Percentiles rank a stretch among this genome's conserved stretches.
These are phyloP conservation scores for Pantherophis guttatus DNA, from an alignment of 2,113 vertebrate species.

Conservation along the genomic window DNA sequence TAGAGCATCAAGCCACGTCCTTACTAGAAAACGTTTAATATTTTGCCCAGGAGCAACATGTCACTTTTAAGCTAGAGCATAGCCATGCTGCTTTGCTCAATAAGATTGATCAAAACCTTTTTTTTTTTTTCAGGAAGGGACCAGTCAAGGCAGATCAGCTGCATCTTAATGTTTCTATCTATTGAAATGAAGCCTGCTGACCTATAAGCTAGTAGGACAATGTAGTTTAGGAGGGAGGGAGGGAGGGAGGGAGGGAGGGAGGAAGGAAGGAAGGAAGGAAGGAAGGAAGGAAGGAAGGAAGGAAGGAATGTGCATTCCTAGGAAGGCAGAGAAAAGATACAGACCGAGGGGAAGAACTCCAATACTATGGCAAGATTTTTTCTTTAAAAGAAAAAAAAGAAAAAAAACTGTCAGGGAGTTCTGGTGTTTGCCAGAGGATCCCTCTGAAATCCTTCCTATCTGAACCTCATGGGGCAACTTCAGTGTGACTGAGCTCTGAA, in stretches of 20 bases:
- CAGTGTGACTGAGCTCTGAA: background rate
- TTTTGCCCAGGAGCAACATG: background rate
- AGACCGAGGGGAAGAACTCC: background rate
- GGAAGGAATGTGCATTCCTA: background rate
- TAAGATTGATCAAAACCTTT: background rate
- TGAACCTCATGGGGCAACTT: background rate
- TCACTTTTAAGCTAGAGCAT: background rate
- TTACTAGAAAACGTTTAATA: background rate
- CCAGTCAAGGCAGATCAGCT: background rate
- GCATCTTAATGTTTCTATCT: background rate
- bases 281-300: too few relatives aligned
- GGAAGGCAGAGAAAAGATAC: background rate
- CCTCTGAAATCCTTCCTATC: background rate
- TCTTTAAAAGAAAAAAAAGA: too few relatives aligned
- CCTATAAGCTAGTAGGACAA: background rate
- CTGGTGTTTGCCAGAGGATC: background rate
- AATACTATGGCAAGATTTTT: background rate
- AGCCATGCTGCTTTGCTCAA: background rate
- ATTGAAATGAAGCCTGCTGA: background rate
- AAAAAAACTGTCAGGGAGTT: background rate
- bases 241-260: background rate
- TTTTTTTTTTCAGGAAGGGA: background rate
- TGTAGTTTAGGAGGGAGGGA: background rate
- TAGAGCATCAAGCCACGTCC: background rate
- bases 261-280: background rate